phyloP scores from a whole-genome alignment of 2,888 invertebrate species.

The Chrysina gloriosa region DNA sequence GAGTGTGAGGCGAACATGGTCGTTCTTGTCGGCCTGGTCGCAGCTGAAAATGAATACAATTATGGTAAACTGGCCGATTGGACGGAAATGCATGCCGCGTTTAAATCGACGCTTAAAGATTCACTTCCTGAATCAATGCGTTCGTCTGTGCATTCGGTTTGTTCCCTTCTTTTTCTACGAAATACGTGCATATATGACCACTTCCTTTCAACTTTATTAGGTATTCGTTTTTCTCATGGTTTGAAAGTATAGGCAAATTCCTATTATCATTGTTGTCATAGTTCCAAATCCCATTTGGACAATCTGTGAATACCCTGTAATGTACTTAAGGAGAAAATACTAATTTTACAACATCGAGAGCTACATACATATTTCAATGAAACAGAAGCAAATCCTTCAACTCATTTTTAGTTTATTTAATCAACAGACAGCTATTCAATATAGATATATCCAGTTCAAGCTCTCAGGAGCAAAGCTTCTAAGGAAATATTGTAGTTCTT shows the following conservation, averaged over 20 bases:
- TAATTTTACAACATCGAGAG: too few relatives aligned
- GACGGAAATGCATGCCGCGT: conserved; percentile 42
- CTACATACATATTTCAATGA: too few relatives aligned
- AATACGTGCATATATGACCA: conserved; percentile 11
- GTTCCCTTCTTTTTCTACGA: conserved; percentile 14
- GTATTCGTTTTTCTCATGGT: background rate
- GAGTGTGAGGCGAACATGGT: conserved; percentile 1
- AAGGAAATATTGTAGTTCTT: too few relatives aligned
- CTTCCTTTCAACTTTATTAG: conserved; percentile 1
- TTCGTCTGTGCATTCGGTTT: conserved; percentile 14
- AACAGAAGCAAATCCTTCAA: too few relatives aligned
- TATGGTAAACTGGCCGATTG: conserved; percentile 36
- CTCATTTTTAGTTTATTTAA: too few relatives aligned
- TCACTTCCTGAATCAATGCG: conserved; percentile 37
- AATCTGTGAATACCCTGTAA: too few relatives aligned
- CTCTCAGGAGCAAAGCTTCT: too few relatives aligned
- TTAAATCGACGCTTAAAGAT: conserved; percentile 40
- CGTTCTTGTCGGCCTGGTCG: conserved; percentile 12
- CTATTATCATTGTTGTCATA: background rate
- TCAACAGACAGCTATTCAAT: too few relatives aligned
- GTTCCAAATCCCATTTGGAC: too few relatives aligned
- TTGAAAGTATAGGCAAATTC: too few relatives aligned
- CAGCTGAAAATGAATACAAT: conserved; percentile 36
- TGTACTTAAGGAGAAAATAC: too few relatives aligned
- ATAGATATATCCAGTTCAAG: too few relatives aligned